A percentile compares a stretch with the other conserved stretches of the same genome.
Conservation (phyloP, 2,888 invertebrate species). For the Eristalis pertinax region DNA sequence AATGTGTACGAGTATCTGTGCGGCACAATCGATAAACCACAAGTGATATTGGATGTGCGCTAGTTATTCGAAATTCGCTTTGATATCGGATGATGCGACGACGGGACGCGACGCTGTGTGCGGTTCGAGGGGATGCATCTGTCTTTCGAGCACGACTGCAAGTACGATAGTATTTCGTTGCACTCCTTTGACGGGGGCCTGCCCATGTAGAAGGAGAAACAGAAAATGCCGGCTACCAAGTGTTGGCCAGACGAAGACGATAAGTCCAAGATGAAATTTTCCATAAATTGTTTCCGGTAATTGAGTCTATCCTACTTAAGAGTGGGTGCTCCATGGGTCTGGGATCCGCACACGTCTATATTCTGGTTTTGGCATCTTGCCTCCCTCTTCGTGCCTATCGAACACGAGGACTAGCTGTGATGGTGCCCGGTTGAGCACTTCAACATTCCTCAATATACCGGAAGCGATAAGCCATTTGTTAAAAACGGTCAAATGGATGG, state of each 20-base stretch:
- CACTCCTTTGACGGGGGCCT: background rate
- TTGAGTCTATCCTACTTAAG: conserved; percentile 67
- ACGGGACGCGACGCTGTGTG: background rate
- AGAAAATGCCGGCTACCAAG: conserved; percentile 21
- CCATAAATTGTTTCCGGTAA: conserved; percentile 72
- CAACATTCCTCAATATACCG: conserved; percentile 63
- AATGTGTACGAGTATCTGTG: conserved; percentile 22
- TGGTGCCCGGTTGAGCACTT: conserved; percentile 9
- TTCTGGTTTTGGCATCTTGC: conserved; percentile 64
- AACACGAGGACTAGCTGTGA: background rate
- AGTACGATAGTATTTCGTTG: conserved; percentile 12
- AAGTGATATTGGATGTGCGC: conserved; percentile 53
- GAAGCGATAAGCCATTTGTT: conserved; percentile 65
- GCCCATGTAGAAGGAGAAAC: conserved; percentile 9
- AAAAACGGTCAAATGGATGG: conserved; percentile 53
- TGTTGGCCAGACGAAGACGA: conserved; percentile 62
- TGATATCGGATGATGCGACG: conserved; percentile 17
- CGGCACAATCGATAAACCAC: conserved; percentile 44
- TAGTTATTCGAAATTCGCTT: conserved; percentile 30
- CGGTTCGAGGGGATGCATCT: background rate
- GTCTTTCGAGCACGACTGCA: background rate
- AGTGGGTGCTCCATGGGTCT: conserved; percentile 26
- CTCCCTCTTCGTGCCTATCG: background rate
- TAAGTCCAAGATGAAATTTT: conserved; percentile 68
- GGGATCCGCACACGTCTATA: background rate